These are phyloP conservation scores for Apodemia hepburni DNA, from an alignment of 2,888 invertebrate species.

Conservation along the genomic window DNA sequence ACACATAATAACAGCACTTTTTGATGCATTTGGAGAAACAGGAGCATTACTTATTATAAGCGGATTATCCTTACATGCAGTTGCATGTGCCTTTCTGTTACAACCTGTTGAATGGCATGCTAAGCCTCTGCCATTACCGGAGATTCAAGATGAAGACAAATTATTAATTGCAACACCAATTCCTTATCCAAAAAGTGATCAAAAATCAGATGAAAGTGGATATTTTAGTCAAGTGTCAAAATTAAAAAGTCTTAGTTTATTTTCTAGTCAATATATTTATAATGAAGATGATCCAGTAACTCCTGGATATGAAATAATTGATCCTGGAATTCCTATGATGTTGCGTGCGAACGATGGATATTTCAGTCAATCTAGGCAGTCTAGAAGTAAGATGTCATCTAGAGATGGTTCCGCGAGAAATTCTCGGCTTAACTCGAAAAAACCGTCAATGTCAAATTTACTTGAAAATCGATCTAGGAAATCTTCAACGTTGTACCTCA, in stretches of 20 bases:
- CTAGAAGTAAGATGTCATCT: slow-evolving; percentile 60
- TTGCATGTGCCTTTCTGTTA: slow-evolving; percentile 83
- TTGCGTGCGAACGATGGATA: slow-evolving; percentile 81
- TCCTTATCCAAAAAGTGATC: slow-evolving; percentile 35
- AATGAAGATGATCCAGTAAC: slow-evolving; percentile 82
- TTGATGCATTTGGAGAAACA: slow-evolving; percentile 81
- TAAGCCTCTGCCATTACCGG: slow-evolving; percentile 54
- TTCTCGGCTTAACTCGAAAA: slow-evolving; percentile 69
- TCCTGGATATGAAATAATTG: slow-evolving; percentile 83
- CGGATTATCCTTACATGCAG: slow-evolving; percentile 83
- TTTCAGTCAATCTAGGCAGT: slow-evolving; percentile 75
- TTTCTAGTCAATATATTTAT: slow-evolving; percentile 83
- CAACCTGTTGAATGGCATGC: slow-evolving; percentile 89
- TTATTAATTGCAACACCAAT: slow-evolving; percentile 37
- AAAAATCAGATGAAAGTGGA: slow-evolving; percentile 55
- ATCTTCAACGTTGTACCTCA: slow-evolving; percentile 66
- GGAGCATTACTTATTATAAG: slow-evolving; percentile 84
- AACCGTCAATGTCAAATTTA: slow-evolving; percentile 70
- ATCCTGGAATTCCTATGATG: slow-evolving; percentile 85
- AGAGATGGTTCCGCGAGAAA: slow-evolving; percentile 62
- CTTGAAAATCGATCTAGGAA: slow-evolving; percentile 65
- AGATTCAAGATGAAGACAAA: slow-evolving; percentile 48
- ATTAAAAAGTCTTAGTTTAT: slow-evolving; percentile 64
- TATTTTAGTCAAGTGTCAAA: slow-evolving; percentile 63
- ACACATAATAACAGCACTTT: slow-evolving; percentile 83